phyloP scores from a whole-genome alignment of 2,113 vertebrate species.

The Paramormyrops kingsleyae region DNA sequence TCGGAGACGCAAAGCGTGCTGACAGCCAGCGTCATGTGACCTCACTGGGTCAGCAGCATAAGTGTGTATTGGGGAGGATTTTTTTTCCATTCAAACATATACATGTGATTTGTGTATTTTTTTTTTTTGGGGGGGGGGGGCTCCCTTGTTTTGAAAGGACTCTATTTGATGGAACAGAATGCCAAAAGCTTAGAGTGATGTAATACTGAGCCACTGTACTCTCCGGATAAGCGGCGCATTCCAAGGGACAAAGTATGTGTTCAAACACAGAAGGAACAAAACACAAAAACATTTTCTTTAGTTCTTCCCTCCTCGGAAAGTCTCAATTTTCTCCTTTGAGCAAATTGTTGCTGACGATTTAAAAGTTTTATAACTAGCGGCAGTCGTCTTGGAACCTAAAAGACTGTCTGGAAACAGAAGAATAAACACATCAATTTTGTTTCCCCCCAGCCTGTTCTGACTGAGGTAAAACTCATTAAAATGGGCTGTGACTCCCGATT shows the following conservation, averaged over 20 bases:
- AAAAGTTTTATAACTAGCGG: slow-evolving; percentile 18
- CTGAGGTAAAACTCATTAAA: slow-evolving; percentile 5
- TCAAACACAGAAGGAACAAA: neutral
- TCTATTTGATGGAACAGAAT: neutral
- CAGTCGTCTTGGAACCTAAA: neutral
- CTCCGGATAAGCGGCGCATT: neutral
- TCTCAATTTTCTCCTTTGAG: neutral
- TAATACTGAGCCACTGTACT: neutral
- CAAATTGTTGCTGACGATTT: slow-evolving; percentile 19
- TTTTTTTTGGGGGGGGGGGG: neutral
- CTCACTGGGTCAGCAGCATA: neutral
- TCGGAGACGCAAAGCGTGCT: neutral
- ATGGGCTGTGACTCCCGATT: slow-evolving; percentile 5
- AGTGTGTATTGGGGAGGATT: neutral
- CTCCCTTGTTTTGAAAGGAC: neutral
- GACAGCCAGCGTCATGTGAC: neutral
- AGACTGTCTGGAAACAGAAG: neutral
- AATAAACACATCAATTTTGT: neutral
- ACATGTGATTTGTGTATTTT: neutral
- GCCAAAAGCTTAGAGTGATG: neutral
- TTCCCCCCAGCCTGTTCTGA: neutral
- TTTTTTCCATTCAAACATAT: neutral
- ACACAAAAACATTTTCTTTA: neutral
- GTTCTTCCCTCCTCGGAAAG: neutral
- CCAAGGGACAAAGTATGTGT: neutral